Conservation (phyloP, 2,797 vertebrate genomes). For the Syncerus caffer region DNA sequence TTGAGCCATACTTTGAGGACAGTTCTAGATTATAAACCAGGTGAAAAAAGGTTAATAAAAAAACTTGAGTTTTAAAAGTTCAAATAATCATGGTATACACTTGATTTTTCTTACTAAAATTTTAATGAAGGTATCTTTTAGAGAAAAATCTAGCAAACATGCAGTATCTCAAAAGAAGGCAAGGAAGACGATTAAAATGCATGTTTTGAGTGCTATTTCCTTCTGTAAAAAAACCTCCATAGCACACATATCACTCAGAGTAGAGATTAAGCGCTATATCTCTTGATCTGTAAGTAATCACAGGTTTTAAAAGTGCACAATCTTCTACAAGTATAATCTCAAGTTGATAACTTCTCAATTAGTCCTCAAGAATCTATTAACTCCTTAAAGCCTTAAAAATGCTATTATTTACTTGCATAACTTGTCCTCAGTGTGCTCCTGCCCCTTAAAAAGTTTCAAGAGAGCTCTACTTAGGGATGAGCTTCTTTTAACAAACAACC, state of each 20-base stretch:
- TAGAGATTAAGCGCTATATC: slow-evolving; percentile 22
- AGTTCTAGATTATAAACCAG: neutral
- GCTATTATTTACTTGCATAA: slow-evolving; percentile 10
- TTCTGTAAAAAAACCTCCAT: neutral
- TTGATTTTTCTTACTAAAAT: slow-evolving; percentile 24
- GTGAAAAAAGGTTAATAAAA: neutral
- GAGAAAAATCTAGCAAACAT: neutral
- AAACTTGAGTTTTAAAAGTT: neutral
- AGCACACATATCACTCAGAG: neutral
- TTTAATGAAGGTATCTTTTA: neutral
- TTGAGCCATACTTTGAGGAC: slow-evolving; percentile 10
- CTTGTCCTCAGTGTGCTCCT: neutral
- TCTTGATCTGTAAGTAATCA: neutral
- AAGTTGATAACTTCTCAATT: neutral
- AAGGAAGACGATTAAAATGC: slow-evolving; percentile 30
- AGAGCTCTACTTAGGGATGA: slow-evolving; percentile 14
- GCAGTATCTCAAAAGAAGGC: neutral
- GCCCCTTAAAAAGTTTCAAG: neutral
- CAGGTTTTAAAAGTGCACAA: neutral
- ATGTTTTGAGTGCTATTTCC: slow-evolving; percentile 3
- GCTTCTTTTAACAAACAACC: slow-evolving; percentile 43
- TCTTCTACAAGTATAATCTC: slow-evolving; percentile 21
- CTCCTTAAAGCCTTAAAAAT: slow-evolving; percentile 30
- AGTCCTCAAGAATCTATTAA: neutral
- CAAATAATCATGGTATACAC: neutral